Base-by-base conservation (phyloP, 2,888 invertebrate species). In the Limnephilus rhombicus region DNA sequence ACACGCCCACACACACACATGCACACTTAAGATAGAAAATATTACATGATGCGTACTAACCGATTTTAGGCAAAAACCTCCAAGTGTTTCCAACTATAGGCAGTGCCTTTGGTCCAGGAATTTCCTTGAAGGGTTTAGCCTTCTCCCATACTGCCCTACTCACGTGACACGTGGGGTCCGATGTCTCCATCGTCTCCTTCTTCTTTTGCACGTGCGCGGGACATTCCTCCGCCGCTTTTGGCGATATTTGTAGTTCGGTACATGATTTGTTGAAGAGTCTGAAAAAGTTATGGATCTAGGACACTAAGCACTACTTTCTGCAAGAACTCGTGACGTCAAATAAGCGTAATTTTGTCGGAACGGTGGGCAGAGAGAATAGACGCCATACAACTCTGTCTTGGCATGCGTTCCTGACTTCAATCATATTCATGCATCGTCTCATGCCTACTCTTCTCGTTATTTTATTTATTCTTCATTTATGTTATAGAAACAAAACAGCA, bases 31-130 rank as follows among this genome's bases (percentile, higher is more conserved):
- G 9, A 68, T 24, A 41, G 0, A 68, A 24, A 9, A 68, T n/a
- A n/a, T 7, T 18, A 18, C 0, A 18, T 68, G 7, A 45, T 24
- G 24, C 37, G 15, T 34, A 11, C 82, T 91, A 34, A 93, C 94
- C 94, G 90, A 94, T 94, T 34, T 93, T 81, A 1, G 95, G 94
- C 31, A 95, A 34, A 89, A 94, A 95, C 94, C 94, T 94, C 92
- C 94, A 94, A 2, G 94, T 92, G 91, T 95, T 95, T 29, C 96
- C 96, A 85, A 96, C 94, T 7, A 96, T 68, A 0, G 96, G 96
- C 29, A 95, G 90, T 0, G 95, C 94, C 9, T 95, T 94, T 0
- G 96, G 96, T 1, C 96, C 96, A 0, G 96, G 96, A 1, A 96
- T 96, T 1, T 96, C 95, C 81, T 94, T 94, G 95, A 95, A 96